phyloP scores from a whole-genome alignment of 53 echinoderm and acorn worm species.

The Stichopus horrens region DNA sequence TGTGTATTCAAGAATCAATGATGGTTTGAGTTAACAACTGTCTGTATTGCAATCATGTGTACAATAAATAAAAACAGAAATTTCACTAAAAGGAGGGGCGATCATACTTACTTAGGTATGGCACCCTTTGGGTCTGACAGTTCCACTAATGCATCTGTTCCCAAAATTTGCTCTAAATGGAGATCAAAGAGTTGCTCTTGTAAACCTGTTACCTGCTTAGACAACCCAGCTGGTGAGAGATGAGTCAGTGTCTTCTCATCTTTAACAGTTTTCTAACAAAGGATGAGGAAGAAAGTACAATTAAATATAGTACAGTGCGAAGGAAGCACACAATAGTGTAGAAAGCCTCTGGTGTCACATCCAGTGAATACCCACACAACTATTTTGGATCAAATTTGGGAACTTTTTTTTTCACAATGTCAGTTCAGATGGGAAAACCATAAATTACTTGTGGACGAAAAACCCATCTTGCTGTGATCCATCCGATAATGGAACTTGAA shows the following conservation, averaged over 20 bases:
- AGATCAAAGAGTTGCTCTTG: slow-evolving; percentile 84
- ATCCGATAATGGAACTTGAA: too few species aligned
- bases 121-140: slow-evolving; percentile 88
- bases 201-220: slow-evolving; percentile 69
- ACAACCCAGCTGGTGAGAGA: slow-evolving; percentile 72
- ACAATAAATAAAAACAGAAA: not conserved
- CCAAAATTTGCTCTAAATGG: slow-evolving; percentile 94
- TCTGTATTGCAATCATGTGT: not conserved
- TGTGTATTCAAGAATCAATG: not conserved
- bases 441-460: too few species aligned
- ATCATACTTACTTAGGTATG: slow-evolving; percentile 83
- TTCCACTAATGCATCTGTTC: slow-evolving; percentile 79
- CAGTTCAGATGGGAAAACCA: too few species aligned
- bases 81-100: not conserved
- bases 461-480: too few species aligned
- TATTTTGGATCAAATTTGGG: too few species aligned
- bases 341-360: too few species aligned
- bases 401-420: too few species aligned
- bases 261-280: slow-evolving; percentile 58
- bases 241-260: slow-evolving; percentile 45
- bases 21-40: too few species aligned
- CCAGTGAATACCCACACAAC: too few species aligned
- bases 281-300: too few species aligned
- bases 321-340: too few species aligned
- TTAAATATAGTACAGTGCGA: too few species aligned